Evolutionary conservation across 2,797 vertebrate species (phyloP).

Genomic region (Anguilla obscura): DNA sequence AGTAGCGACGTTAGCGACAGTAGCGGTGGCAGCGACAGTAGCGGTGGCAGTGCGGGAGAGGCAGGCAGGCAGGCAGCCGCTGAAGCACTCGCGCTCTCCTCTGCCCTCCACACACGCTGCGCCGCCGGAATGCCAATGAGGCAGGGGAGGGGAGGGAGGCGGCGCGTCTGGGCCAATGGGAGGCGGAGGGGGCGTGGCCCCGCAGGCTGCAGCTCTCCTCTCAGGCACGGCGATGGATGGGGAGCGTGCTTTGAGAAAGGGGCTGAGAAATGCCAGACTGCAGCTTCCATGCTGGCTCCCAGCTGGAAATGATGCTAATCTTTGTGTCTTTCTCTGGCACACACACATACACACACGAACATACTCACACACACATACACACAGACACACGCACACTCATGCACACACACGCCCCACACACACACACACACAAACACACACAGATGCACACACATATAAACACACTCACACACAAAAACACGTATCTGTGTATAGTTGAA

Average conservation of each 20-base stretch:
- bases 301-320: slow-evolving; percentile 37
- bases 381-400: background rate
- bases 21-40: background rate
- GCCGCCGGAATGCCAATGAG: slow-evolving; percentile 76
- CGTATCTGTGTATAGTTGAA: background rate
- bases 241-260: background rate
- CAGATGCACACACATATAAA: slow-evolving; percentile 8
- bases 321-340: background rate
- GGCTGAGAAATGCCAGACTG: background rate
- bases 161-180: slow-evolving; percentile 68
- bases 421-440: background rate
- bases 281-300: background rate
- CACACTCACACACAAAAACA: background rate
- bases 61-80: background rate
- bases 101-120: slow-evolving; percentile 62
- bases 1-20: no score
- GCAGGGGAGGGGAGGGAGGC: slow-evolving; percentile 74
- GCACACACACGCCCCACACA: slow-evolving; percentile 9
- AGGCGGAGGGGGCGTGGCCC: slow-evolving; percentile 63
- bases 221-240: slow-evolving; percentile 44
- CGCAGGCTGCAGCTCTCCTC: slow-evolving; percentile 62
- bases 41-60: background rate
- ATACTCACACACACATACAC: background rate
- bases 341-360: background rate
- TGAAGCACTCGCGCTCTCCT: slow-evolving; percentile 51